Evolutionary conservation across 1,140 invertebrate genomes (phyloP), one percentile per base, ranked within the genome.

Genomic region (Lordiphosa clarofinis): DNA sequence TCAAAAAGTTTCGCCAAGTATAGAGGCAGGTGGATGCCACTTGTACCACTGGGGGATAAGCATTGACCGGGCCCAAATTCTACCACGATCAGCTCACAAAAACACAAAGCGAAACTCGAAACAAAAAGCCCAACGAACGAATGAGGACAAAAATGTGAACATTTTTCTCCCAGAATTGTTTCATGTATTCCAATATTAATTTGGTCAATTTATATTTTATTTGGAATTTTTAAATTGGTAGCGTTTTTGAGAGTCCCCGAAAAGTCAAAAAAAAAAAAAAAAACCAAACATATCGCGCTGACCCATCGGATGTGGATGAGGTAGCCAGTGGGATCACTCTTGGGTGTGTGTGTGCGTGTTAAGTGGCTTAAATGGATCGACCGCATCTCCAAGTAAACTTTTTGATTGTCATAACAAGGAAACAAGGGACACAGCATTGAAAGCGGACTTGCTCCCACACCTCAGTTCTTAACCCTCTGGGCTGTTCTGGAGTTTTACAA

Each of bases 141-240:
- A 56, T 54, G 58, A 59, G 36, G 54, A 55, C 46, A 63, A 79
- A 81, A 86, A 79, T 76, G 56, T 63, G 56, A 69, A 72, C 70
- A 87, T 87, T 87, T 86, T 87, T 87, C 74, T 87, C 78, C 69
- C 86, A 87, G 86, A 87, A 87, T 87, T 87, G 86, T 86, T 73
- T 63, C 78, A 75, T 87, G 84, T 86, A 75, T 72, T 64, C 72
- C 78, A 71, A 87, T 87, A 87, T 87, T 87, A 87, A 87, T 87
- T 87, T 87, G 86, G 74, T 87, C 86, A 86, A 87, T 87, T 87
- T 87, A 87, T 87, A 87, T 87, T 87, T 87, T 87, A 87, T 87
- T 87, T 87, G 86, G 86, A 87, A 87, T 87, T 87, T 87, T 87
- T 87, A 87, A 87, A 87, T 87, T 87, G 78, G 86, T 86, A 73